Conservation (phyloP, 2,113 vertebrate species). For the Nipponia nippon region DNA sequence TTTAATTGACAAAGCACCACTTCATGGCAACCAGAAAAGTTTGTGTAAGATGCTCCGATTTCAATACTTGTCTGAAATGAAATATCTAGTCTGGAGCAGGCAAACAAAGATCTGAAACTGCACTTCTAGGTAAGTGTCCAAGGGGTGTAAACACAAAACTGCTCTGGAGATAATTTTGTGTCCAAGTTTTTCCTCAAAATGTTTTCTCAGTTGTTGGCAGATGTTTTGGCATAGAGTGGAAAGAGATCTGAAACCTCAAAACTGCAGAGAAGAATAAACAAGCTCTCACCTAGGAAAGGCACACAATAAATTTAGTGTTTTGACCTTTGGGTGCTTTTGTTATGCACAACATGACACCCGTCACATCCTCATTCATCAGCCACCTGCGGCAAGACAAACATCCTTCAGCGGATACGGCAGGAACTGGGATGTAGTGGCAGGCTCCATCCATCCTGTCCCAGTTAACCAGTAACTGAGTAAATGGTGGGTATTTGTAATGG, state of each 20-base stretch:
- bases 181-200: not conserved
- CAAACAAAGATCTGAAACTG: not conserved
- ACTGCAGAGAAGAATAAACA: not conserved
- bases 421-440: not conserved
- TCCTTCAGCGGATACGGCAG: not conserved
- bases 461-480: not conserved
- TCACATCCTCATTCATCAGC: not conserved
- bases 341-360: not conserved
- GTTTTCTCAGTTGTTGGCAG: not conserved
- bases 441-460: not conserved
- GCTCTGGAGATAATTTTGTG: not conserved
- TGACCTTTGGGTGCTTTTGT: not conserved
- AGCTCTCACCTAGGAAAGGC: not conserved
- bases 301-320: not conserved
- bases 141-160: not conserved
- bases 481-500: not conserved
- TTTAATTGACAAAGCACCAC: not conserved
- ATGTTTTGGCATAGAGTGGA: not conserved
- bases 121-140: not conserved
- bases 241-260: not conserved
- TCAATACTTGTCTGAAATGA: not conserved
- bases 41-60: not conserved
- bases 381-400: not conserved
- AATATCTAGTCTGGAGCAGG: not conserved
- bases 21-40: not conserved